Evolutionary conservation across 1,140 invertebrate genomes (phyloP).

Genomic region (Saccostrea echinata): DNA sequence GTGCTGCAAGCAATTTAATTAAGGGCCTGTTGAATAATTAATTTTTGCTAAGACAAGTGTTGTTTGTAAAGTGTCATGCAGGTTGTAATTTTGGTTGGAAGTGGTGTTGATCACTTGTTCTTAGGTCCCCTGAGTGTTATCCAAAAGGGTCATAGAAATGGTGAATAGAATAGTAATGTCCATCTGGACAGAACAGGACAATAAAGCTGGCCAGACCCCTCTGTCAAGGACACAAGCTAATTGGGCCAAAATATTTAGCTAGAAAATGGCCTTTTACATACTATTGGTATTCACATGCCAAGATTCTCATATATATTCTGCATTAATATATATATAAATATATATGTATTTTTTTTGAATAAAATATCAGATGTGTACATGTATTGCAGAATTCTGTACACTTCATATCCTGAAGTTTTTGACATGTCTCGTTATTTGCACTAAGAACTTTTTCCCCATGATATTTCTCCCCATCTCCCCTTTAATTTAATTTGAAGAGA

Average conservation of each 20-base stretch:
- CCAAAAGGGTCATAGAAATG: conserved; percentile 24
- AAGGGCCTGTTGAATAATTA: conserved; percentile 31
- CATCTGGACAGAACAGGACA: background rate
- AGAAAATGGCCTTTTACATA: background rate
- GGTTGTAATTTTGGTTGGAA: conserved; percentile 28
- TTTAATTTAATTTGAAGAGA: background rate
- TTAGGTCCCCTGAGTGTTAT: background rate
- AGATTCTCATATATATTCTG: background rate
- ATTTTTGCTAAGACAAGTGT: conserved; percentile 39
- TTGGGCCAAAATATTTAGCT: background rate
- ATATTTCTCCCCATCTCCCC: background rate
- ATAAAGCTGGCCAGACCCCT: background rate
- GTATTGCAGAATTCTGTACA: background rate
- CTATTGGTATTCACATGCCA: background rate
- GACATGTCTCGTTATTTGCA: too few species aligned
- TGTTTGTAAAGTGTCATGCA: conserved; percentile 35
- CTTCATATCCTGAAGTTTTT: too few species aligned
- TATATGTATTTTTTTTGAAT: too few species aligned
- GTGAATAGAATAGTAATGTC: conserved; percentile 26
- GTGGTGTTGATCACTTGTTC: conserved; percentile 31
- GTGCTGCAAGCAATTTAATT: conserved; percentile 35
- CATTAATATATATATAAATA: background rate
- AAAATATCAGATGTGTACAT: background rate
- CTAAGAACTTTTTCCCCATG: background rate
- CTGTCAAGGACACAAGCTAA: conserved; percentile 14